These are phyloP conservation scores for Mimumesa dahlbomi DNA, from an alignment of 2,888 invertebrate species.

Conservation along the genomic window DNA sequence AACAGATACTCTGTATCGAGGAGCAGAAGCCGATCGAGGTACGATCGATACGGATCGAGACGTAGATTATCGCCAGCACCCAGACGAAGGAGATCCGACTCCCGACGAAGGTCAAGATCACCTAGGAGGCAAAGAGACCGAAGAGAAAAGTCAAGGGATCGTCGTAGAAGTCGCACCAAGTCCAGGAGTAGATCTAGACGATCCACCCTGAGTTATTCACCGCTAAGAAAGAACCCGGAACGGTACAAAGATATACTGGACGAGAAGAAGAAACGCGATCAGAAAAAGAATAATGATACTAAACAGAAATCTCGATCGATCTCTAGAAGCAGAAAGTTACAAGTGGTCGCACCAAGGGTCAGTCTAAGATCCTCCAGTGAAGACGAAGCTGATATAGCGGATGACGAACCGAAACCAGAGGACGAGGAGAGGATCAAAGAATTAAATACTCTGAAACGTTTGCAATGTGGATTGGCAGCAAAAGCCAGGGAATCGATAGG, in stretches of 20 bases:
- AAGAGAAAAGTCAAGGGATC: constrained; percentile 64
- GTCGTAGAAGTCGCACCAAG: constrained; percentile 63
- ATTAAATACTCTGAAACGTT: constrained; percentile 84
- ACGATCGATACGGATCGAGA: constrained; percentile 68
- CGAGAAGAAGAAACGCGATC: constrained; percentile 83
- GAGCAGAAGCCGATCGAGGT: constrained; percentile 72
- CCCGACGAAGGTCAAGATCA: constrained; percentile 71
- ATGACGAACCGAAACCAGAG: constrained; percentile 82
- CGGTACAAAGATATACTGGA: constrained; percentile 86
- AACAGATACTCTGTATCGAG: constrained; percentile 71
- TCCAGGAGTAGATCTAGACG: constrained; percentile 80
- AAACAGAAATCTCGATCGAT: constrained; percentile 71
- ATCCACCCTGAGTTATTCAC: constrained; percentile 85
- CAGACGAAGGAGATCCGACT: constrained; percentile 67
- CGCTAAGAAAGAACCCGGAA: constrained; percentile 86
- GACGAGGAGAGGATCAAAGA: constrained; percentile 86
- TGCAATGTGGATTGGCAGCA: constrained; percentile 85
- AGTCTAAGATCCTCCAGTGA: constrained; percentile 78
- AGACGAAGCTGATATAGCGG: constrained; percentile 81
- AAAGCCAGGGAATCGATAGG: constrained; percentile 88
- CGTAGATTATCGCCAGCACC: constrained; percentile 65
- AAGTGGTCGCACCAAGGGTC: constrained; percentile 74
- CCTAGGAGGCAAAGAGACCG: constrained; percentile 56
- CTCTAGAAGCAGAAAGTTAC: constrained; percentile 67
- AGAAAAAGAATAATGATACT: constrained; percentile 78